A percentile compares a stretch with the other conserved stretches of the same genome.
Evolutionary conservation across 2,888 invertebrate genomes (phyloP).

Genomic region (Xanthia icteritia): DNA sequence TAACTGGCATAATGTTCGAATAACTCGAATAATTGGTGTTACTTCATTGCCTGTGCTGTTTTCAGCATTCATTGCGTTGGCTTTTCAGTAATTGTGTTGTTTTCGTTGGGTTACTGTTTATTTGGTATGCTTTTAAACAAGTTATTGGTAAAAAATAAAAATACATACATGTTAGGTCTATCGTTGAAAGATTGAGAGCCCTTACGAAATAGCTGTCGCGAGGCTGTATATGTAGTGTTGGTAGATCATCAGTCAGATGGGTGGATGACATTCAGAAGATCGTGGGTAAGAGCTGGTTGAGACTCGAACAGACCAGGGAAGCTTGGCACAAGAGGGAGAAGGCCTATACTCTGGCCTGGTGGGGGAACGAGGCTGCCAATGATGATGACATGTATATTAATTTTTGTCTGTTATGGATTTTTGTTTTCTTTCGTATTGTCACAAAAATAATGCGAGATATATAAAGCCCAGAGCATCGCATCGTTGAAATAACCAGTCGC

Average conservation of each 20-base stretch:
- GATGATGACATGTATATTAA: background rate
- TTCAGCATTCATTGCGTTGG: slow-evolving; percentile 17
- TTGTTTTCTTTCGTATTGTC: background rate
- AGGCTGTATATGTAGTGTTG: too few relatives aligned
- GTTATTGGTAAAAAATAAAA: too few relatives aligned
- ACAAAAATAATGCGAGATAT: background rate
- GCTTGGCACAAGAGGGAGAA: background rate
- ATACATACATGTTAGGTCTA: too few relatives aligned
- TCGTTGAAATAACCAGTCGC: background rate
- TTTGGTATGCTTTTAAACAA: background rate
- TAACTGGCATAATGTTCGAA: slow-evolving; percentile 48
- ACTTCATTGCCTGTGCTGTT: slow-evolving; percentile 15
- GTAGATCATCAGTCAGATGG: background rate
- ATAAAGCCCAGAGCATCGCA: background rate
- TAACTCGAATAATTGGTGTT: slow-evolving; percentile 36
- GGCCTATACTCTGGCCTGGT: background rate
- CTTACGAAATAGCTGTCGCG: too few relatives aligned
- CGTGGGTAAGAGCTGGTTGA: too few relatives aligned
- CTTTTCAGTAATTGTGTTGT: slow-evolving; percentile 24
- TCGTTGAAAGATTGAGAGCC: background rate
- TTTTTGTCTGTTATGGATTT: background rate
- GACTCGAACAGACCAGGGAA: background rate
- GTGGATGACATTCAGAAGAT: background rate
- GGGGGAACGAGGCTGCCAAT: background rate
- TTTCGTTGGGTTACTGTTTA: background rate